Conservation (phyloP, 1,140 invertebrate species). For the Atta cephalotes region DNA sequence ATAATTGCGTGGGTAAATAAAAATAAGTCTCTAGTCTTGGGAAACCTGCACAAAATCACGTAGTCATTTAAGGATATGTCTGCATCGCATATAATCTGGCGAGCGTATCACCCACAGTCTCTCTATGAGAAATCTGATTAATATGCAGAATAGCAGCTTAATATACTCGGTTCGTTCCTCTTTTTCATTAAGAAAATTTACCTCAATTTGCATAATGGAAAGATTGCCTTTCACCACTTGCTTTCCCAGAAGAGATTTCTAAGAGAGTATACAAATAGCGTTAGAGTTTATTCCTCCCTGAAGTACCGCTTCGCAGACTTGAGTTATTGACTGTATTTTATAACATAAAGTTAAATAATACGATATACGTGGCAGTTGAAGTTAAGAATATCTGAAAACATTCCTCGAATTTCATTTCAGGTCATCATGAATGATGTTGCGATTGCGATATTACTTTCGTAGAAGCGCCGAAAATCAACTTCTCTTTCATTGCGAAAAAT, state of each 20-base stretch:
- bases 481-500: background rate
- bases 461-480: constrained; percentile 3
- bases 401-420: background rate
- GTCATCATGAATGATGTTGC: background rate
- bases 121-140: constrained; percentile 23
- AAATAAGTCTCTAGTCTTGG: constrained; percentile 33
- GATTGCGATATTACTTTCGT: background rate
- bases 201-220: constrained; percentile 40
- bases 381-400: background rate
- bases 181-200: constrained; percentile 46
- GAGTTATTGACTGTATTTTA: background rate
- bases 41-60: constrained; percentile 18
- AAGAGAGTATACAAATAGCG: background rate
- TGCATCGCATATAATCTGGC: background rate
- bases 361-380: background rate
- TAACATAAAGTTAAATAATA: background rate
- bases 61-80: constrained; percentile 46
- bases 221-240: constrained; percentile 7
- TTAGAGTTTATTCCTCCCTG: background rate
- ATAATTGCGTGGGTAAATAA: constrained; percentile 33
- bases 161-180: constrained; percentile 3
- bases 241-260: background rate
- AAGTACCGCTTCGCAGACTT: background rate
- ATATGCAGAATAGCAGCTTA: constrained; percentile 39
- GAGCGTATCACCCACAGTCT: constrained; percentile 4